Evolutionary conservation across 2,113 vertebrate genomes (phyloP), one percentile per base, ranked within the genome.

Genomic region (Carassius gibelio): DNA sequence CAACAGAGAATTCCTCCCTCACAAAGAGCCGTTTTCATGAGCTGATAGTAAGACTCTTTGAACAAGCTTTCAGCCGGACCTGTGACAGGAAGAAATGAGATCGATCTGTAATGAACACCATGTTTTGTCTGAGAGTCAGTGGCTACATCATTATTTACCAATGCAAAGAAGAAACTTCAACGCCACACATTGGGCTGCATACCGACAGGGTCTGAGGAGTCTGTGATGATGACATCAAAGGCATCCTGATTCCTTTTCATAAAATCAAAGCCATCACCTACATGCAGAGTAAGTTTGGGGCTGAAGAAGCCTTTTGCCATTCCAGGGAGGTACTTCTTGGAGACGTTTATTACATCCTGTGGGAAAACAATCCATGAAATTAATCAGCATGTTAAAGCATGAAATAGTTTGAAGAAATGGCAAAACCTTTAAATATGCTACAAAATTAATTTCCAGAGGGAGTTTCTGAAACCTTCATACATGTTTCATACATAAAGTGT

Each of bases 171-270:
- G n/a, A 84, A 38, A 38, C 17, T 38, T 68, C 11, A 75, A 81
- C 1, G 42, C 72, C 69, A 19, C 17, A 30, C 17, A 42, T 38
- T 80, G 52, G 34, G 34, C n/a, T 34, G 75, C 97, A 94, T 86
- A 99, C 98, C 98, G 84, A 99, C 97, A 86, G 98, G 98, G 92
- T 99, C 98, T 3, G 98, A 99, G 0, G 98, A 99, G 90, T 99
- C 98, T 0, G 98, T 99, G 92, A 99, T 99, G 90, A 99, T 99
- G 72, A 99, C 91, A 30, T 99, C 98, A 5, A 99, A 99, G 69
- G 97, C 97, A 79, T 99, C 96, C 92, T 98, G 97, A 91, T 99
- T 99, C 92, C 97, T 95, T 86, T 99, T 98, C 98, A 99, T 99
- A 91, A 99, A 99, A 89, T 99, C 97, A 92, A 99, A 99, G 42